A percentile compares a stretch with the other conserved stretches of the same genome.
phyloP scores from a whole-genome alignment of 2,797 vertebrate genomes.

The Oryzias sinensis region DNA sequence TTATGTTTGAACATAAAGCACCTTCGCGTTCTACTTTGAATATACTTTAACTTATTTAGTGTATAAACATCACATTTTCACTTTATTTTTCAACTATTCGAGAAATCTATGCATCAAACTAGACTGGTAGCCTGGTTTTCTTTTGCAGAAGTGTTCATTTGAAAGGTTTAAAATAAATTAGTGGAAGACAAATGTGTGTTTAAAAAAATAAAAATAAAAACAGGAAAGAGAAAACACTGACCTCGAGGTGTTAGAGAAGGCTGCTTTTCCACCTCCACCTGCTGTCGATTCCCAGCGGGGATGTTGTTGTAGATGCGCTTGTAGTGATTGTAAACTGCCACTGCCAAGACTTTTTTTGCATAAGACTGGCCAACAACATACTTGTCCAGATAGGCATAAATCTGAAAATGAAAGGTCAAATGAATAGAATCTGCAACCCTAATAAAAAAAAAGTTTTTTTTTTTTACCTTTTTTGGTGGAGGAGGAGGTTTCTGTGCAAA shows the following conservation, averaged over 20 bases:
- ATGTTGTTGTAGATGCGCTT: constrained; percentile 99
- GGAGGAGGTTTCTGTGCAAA: constrained; percentile 97
- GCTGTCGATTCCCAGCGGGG: constrained; percentile 87
- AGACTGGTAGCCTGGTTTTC: no score
- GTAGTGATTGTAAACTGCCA: constrained; percentile 99
- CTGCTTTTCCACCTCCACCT: constrained; percentile 92
- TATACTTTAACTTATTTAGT: no score
- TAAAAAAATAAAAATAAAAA: no score
- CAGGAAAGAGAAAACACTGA: constrained; percentile 68
- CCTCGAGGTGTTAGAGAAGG: constrained; percentile 92
- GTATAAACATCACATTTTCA: no score
- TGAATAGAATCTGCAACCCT: not conserved
- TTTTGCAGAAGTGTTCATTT: no score
- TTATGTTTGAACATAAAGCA: not conserved
- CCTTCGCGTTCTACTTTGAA: no score
- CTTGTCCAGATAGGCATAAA: constrained; percentile 97
- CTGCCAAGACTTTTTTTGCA: constrained; percentile 97
- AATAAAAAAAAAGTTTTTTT: not conserved
- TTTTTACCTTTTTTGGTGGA: constrained; percentile 91
- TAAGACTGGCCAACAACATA: constrained; percentile 96
- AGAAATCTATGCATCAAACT: no score
- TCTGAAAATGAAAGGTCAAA: constrained; percentile 67
- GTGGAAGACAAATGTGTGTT: no score
- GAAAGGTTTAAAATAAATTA: no score
- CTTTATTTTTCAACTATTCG: no score